Base-by-base conservation (phyloP, 2,797 vertebrate species). In the Agapornis canus region DNA sequence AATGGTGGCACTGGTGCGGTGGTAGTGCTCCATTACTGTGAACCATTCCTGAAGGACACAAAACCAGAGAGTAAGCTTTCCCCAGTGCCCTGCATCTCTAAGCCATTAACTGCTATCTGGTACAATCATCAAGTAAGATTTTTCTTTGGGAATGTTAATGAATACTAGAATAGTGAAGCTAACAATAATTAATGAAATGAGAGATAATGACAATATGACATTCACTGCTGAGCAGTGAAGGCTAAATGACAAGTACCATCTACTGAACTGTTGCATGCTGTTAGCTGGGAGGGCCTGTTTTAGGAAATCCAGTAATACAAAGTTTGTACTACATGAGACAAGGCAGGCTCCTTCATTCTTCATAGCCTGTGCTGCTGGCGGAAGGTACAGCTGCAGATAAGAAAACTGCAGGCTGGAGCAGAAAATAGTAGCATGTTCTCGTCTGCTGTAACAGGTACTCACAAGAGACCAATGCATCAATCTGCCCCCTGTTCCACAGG, bases 21-120 rank as follows among this genome's bases (percentile, higher is more conserved):
- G 99, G 95, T 99, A 99, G 95, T 99, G 99, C 96, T 99, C 99
- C 3, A 99, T 96, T 86, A 99, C 99, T 0, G 99, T 99, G 98
- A 98, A 99, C 99, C 99, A 99, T 87, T 99, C 99, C 99, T 99
- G 94, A 16, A 91, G 90, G 72, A 70, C 32, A 95, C 27, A 95
- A 60, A 63, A 21, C 20, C 39, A 43, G 8, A 51, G 59, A 15
- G 8, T 89, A 5, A 96, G 43, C 40, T 64, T 42, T 54, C 52
- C 1, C 4, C 39, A 39, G 52, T 21, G 0, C 64, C 39, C 61
- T 9, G 20, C 3, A 0, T 18, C 14, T 37, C 45, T 19, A 39
- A 45, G 17, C 13, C 69, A 2, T 5, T 19, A 21, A 4, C 39
- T 35, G 23, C 54, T 20, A 8, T 45, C 56, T 81, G 57, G 40